Evolutionary conservation across 2,888 invertebrate genomes (phyloP).

Genomic region (Napeogenes inachia): DNA sequence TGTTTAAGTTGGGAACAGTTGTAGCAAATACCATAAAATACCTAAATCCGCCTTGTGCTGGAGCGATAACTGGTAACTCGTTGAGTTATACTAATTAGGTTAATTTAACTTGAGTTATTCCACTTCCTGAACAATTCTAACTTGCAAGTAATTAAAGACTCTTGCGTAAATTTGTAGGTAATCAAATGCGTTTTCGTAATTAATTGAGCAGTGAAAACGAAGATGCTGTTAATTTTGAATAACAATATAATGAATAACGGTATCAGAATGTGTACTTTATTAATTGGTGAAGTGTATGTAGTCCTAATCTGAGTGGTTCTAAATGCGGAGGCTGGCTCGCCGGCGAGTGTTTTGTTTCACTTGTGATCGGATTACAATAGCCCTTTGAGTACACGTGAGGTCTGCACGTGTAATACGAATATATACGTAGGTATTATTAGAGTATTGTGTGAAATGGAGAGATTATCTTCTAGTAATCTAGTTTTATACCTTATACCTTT

Average conservation of each 20-base stretch:
- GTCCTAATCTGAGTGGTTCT: slow-evolving; percentile 4
- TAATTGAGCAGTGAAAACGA: slow-evolving; percentile 3
- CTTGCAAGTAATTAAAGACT: slow-evolving; percentile 8
- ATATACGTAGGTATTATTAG: background rate
- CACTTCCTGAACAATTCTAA: too few relatives aligned
- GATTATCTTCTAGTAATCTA: slow-evolving; percentile 1
- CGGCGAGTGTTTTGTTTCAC: background rate
- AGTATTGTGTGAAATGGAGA: background rate
- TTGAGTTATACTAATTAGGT: too few relatives aligned
- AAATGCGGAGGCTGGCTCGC: background rate
- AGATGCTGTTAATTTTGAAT: too few relatives aligned
- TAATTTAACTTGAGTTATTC: too few relatives aligned
- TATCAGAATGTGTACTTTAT: background rate
- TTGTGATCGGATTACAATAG: slow-evolving; percentile 6
- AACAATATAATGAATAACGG: background rate
- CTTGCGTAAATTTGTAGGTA: slow-evolving; percentile 10
- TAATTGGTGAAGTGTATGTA: background rate
- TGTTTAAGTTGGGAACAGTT: too few relatives aligned
- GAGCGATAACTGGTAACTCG: too few relatives aligned
- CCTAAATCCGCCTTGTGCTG: too few relatives aligned
- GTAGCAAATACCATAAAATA: too few relatives aligned
- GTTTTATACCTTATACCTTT: too few relatives aligned
- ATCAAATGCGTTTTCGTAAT: slow-evolving; percentile 9
- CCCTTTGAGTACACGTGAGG: background rate
- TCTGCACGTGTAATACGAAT: slow-evolving; percentile 1